These are phyloP conservation scores for Catharus fuscescens DNA, from an alignment of 2,113 vertebrate species.

Conservation along the genomic window DNA sequence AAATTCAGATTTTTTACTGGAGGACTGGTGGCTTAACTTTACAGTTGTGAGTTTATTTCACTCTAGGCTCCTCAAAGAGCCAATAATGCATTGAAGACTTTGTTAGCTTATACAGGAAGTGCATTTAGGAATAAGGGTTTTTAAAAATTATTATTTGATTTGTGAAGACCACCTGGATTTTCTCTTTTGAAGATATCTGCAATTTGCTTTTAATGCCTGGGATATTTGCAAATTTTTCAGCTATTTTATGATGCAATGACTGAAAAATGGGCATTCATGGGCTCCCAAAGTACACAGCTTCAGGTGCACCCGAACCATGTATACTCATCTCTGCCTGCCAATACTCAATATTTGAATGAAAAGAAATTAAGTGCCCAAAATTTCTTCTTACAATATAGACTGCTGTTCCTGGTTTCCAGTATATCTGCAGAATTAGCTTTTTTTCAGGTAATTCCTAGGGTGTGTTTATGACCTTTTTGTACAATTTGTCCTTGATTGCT, in stretches of 20 bases:
- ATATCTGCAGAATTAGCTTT: background rate
- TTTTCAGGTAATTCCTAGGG: background rate
- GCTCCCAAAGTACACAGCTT: accelerated
- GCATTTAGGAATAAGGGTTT: background rate
- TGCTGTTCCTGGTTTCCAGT: background rate
- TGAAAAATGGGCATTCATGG: background rate
- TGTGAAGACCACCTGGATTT: background rate
- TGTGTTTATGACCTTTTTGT: background rate
- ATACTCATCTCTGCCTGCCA: background rate
- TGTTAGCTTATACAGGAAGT: background rate
- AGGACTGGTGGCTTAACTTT: background rate
- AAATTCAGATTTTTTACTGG: background rate
- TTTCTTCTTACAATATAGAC: background rate
- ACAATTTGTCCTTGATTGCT: background rate
- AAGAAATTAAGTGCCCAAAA: background rate
- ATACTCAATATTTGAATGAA: background rate
- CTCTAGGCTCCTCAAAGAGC: background rate
- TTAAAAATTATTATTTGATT: background rate
- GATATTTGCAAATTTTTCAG: background rate
- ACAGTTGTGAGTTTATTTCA: background rate
- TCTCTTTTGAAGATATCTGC: background rate
- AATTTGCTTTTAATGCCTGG: background rate
- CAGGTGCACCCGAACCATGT: background rate
- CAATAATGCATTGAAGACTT: background rate
- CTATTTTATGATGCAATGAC: background rate